Evolutionary conservation across 2,797 vertebrate genomes (phyloP).

Genomic region (Eleutherodactylus coqui): DNA sequence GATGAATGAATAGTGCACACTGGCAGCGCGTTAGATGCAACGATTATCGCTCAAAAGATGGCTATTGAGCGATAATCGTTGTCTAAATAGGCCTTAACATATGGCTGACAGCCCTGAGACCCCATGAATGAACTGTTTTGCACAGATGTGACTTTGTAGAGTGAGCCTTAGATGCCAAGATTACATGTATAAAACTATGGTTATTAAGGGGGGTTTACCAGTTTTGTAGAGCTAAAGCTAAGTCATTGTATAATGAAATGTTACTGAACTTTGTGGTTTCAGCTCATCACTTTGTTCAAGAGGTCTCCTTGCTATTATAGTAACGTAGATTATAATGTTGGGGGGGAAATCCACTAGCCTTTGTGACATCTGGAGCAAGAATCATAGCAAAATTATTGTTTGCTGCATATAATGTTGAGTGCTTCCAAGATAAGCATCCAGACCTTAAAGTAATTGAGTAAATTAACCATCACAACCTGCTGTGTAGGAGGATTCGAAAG

Average conservation of each 20-base stretch:
- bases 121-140: constrained; percentile 5
- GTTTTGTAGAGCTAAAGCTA: not conserved
- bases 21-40: no score
- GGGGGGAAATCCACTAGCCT: no score
- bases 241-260: not conserved
- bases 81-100: not conserved
- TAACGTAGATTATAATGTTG: not conserved
- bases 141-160: constrained; percentile 15
- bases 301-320: not conserved
- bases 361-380: no score
- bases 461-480: no score
- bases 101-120: not conserved
- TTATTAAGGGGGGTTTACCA: not conserved
- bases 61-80: no score
- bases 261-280: not conserved
- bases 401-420: no score
- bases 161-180: not conserved
- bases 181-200: not conserved
- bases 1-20: no score
- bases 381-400: no score
- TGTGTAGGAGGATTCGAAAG: no score
- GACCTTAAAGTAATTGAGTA: no score
- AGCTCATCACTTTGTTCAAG: not conserved
- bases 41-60: no score
- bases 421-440: no score